phyloP scores from a whole-genome alignment of 2,113 vertebrate genomes.

The Strix uralensis region DNA sequence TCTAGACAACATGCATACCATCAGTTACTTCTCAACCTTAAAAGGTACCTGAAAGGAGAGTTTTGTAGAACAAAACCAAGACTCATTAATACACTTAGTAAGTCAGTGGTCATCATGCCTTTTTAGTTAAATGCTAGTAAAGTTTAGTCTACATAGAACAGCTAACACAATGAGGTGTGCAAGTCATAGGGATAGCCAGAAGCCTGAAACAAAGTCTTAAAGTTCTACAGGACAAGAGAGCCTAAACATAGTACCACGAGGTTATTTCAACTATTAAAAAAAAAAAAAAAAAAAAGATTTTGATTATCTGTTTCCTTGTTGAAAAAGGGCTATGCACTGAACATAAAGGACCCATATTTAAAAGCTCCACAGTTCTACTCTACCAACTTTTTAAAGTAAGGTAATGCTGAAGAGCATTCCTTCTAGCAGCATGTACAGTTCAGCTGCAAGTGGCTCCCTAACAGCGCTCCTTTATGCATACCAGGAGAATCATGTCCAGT shows the following conservation, averaged over 20 bases:
- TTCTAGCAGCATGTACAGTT: constrained; percentile 51
- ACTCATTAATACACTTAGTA: constrained; percentile 51
- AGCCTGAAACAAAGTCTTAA: constrained; percentile 69
- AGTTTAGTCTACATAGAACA: constrained; percentile 68
- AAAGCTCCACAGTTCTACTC: constrained; percentile 11
- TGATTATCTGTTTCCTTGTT: background rate
- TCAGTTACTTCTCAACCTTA: constrained; percentile 57
- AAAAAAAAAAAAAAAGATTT: background rate
- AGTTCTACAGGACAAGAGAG: constrained; percentile 65
- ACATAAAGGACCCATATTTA: background rate
- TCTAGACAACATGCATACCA: constrained; percentile 54
- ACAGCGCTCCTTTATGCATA: constrained; percentile 74
- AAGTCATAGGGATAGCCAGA: constrained; percentile 68
- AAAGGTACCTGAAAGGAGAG: constrained; percentile 65
- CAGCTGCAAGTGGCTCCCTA: constrained; percentile 64
- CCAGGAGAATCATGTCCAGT: constrained; percentile 84
- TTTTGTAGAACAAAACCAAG: constrained; percentile 57
- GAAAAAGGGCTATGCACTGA: background rate
- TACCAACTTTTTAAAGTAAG: constrained; percentile 36
- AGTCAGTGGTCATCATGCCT: constrained; percentile 64
- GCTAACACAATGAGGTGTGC: constrained; percentile 58
- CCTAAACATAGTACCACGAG: background rate
- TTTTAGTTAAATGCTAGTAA: constrained; percentile 57
- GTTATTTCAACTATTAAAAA: background rate
- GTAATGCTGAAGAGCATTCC: constrained; percentile 65